Evolutionary conservation across 2,113 vertebrate species (phyloP).

Genomic region (Spheniscus mendiculus): DNA sequence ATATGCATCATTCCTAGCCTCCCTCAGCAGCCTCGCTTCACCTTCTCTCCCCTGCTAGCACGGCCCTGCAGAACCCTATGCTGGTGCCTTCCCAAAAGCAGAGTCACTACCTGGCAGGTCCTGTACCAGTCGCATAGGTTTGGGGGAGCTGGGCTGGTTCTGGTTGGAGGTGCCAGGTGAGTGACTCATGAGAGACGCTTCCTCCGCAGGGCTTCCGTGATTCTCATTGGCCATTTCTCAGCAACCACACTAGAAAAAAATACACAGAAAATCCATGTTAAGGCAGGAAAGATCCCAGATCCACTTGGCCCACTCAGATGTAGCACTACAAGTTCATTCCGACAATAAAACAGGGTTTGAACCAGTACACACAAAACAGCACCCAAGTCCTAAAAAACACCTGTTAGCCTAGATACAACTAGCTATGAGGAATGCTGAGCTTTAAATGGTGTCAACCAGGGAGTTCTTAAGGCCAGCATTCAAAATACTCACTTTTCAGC

Average conservation of each 20-base stretch:
- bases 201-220: conserved; percentile 87
- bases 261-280: background rate
- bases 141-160: conserved; percentile 88
- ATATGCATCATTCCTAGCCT: accelerated
- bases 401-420: background rate
- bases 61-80: background rate
- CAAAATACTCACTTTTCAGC: background rate
- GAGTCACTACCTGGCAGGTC: conserved; percentile 87
- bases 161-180: conserved; percentile 87
- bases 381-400: background rate
- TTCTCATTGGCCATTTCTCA: conserved; percentile 95
- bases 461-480: background rate
- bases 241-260: conserved; percentile 73
- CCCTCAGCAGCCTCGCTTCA: accelerated
- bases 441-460: background rate
- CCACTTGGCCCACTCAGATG: background rate
- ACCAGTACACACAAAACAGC: background rate
- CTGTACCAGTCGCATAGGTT: conserved; percentile 85
- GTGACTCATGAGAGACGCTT: conserved; percentile 83
- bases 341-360: background rate
- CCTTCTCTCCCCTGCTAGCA: background rate
- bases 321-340: background rate
- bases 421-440: background rate
- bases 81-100: background rate
- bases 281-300: background rate